phyloP scores from a whole-genome alignment of 2,797 vertebrate genomes.

The Pseudochirops corinnae region DNA sequence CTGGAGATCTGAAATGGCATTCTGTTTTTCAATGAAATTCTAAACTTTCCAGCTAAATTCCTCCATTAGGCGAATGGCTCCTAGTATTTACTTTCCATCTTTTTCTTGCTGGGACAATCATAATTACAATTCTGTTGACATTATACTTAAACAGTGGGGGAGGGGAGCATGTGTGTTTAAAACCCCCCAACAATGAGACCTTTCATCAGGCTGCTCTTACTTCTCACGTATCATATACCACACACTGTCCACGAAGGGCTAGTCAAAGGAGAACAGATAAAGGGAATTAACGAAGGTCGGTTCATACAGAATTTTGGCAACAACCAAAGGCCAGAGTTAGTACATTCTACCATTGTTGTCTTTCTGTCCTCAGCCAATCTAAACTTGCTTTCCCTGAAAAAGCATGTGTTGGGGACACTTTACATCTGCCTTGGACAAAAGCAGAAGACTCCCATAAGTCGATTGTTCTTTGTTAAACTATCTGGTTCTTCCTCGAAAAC shows the following conservation, averaged over 20 bases:
- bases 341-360: conserved; percentile 74
- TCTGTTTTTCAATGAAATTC: background rate
- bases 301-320: conserved; percentile 74
- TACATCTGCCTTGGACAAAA: conserved; percentile 87
- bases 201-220: conserved; percentile 48
- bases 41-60: background rate
- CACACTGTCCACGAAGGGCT: conserved; percentile 12
- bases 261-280: conserved; percentile 58
- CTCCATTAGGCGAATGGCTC: background rate
- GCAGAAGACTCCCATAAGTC: conserved; percentile 69
- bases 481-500: conserved; percentile 56
- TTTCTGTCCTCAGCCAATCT: conserved; percentile 77
- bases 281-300: conserved; percentile 70
- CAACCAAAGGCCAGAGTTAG: conserved; percentile 78
- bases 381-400: conserved; percentile 79
- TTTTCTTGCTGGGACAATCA: background rate
- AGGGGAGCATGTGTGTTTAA: conserved; percentile 1
- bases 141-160: conserved; percentile 20
- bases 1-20: rapidly evolving
- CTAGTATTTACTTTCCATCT: background rate
- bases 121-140: background rate
- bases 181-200: conserved; percentile 11
- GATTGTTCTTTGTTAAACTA: conserved; percentile 41
- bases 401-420: conserved; percentile 83
- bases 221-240: background rate